Base-by-base conservation (phyloP, 2,888 invertebrate genomes). In the Clepsis dumicolana region DNA sequence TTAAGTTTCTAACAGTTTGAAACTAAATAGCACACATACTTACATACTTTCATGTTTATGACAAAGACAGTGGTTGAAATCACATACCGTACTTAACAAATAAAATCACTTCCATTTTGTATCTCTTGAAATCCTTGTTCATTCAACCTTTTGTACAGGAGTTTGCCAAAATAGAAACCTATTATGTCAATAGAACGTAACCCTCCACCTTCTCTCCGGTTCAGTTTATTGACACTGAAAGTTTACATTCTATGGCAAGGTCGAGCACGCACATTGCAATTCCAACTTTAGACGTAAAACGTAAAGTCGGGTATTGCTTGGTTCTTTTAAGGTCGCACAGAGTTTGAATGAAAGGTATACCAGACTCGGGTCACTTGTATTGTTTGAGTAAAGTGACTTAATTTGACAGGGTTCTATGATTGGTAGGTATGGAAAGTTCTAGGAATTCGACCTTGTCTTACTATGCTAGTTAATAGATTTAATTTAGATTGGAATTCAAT, bases 221-320 rank as follows among this genome's bases (percentile, higher is more conserved):
- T 66, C 44, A 14, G 18, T 44, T 62, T 66, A 53, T 66, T 54
- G 16, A 35, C 61, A 48, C 54, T 66, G 14, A 24, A 25, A 54
- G 61, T 61, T 56, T 14, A 56, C 57, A 12, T 25, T 32, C 59
- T 50, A 25, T n/a, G 24, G 29, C 29, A 54, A 18, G 41, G 32
- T 27, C 35, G n/a, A 29, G 14, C 38, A 2, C 0, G 10, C 35
- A 14, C 21, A 64, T 24, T 2, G 27, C 27, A 41, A 25, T 52
- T 52, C 52, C 16, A 4, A 60, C 59, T 18, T 10, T 65, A 59
- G 12, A 3, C n/a, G 4, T 12, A 29, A 1, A 29, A n/a, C 5
- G 14, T 38, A 65, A 18, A 27, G 21, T 44, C 7, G 18, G 18
- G 18, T 44, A 18, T 18, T 16, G 44, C 18, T 18, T 18, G 44